Conservation (phyloP, 2,113 vertebrate genomes). For the Jaculus jaculus region DNA sequence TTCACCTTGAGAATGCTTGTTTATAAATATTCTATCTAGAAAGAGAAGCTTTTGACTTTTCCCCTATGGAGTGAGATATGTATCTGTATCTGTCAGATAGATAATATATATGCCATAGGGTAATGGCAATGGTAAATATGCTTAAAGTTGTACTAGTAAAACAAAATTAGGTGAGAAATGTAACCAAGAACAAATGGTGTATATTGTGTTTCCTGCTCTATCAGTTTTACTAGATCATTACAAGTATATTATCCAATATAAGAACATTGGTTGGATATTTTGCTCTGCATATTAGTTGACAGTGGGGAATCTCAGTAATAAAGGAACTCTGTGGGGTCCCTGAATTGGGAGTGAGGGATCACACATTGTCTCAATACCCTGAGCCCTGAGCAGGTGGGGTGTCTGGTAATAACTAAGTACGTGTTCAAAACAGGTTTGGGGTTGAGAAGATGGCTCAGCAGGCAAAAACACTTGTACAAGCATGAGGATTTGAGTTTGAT, state of each 20-base stretch:
- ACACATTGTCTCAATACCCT: neutral
- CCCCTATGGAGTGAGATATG: neutral
- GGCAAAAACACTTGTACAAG: too few relatives aligned
- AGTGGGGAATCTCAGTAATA: neutral
- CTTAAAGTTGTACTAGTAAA: constrained; percentile 1
- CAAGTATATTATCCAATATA: neutral
- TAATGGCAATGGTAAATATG: neutral
- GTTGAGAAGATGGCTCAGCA: too few relatives aligned
- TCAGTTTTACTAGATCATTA: neutral
- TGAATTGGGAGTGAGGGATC: neutral
- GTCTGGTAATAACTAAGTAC: too few relatives aligned
- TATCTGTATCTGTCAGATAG: neutral
- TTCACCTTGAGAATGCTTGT: constrained; percentile 13
- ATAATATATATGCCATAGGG: neutral
- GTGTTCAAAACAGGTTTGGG: neutral
- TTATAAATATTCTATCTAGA: neutral
- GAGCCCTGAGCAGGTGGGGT: rapidly evolving
- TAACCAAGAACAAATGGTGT: neutral
- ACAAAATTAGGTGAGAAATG: neutral
- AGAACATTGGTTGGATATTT: neutral
- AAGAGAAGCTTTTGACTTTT: neutral
- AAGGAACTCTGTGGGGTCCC: neutral
- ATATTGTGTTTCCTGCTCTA: neutral
- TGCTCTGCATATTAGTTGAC: neutral
- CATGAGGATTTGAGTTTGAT: too few relatives aligned